phyloP scores from a whole-genome alignment of 2,113 vertebrate genomes.

The Elgaria multicarinata region DNA sequence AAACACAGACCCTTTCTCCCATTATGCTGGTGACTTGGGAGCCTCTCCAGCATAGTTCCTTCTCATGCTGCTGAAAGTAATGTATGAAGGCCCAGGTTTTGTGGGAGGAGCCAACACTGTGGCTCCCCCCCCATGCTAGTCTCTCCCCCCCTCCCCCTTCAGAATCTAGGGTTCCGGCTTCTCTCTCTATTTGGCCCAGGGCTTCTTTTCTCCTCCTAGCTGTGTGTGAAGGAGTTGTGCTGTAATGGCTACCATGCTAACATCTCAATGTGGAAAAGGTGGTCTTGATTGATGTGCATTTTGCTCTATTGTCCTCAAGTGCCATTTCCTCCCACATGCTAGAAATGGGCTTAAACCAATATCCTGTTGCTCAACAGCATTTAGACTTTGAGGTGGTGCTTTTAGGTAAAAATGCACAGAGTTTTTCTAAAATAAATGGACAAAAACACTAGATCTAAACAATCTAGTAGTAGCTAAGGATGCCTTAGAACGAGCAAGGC shows the following conservation, averaged over 20 bases:
- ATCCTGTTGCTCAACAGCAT: slow-evolving; percentile 39
- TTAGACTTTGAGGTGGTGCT: slow-evolving; percentile 7
- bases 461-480: slow-evolving; percentile 16
- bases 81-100: neutral
- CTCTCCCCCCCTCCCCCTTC: neutral
- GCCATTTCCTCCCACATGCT: slow-evolving; percentile 28
- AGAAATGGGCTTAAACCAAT: slow-evolving; percentile 61
- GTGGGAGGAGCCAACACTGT: neutral
- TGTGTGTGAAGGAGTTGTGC: neutral
- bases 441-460: slow-evolving; percentile 34
- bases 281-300: neutral
- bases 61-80: neutral
- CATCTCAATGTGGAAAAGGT: neutral
- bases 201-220: neutral
- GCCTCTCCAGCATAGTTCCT: neutral
- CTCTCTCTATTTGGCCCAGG: no score
- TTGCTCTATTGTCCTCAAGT: neutral
- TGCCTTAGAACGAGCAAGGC: neutral
- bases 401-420: neutral
- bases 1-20: neutral
- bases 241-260: neutral
- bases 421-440: neutral
- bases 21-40: neutral
- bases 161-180: neutral
- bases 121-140: neutral